A percentile compares a stretch with the other conserved stretches of the same genome.
These are phyloP conservation scores for Rhegmatorhina hoffmannsi DNA, from an alignment of 2,113 vertebrate species.

Conservation along the genomic window DNA sequence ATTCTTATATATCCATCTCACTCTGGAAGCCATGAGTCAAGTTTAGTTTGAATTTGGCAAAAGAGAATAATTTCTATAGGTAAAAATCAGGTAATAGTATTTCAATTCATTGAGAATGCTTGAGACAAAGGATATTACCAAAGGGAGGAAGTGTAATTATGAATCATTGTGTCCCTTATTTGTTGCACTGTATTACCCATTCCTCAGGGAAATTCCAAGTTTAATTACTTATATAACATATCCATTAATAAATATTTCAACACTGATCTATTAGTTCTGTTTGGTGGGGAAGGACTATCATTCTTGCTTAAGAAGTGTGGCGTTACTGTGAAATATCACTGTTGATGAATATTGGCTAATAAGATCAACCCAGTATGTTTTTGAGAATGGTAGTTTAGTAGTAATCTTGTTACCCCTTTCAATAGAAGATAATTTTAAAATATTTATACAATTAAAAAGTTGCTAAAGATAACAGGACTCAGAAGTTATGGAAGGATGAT, in stretches of 20 bases:
- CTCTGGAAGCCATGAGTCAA: neutral
- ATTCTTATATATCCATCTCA: neutral
- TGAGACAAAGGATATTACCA: neutral
- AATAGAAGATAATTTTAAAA: neutral
- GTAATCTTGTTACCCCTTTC: neutral
- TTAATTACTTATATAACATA: neutral
- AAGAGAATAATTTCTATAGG: neutral
- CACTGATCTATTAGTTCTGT: neutral
- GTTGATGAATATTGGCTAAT: neutral
- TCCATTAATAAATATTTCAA: neutral
- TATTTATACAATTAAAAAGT: neutral
- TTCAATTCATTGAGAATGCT: neutral
- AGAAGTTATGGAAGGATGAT: neutral
- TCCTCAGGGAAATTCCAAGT: neutral
- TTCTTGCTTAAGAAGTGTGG: neutral
- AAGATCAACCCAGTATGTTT: accelerated
- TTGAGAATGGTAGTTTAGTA: neutral
- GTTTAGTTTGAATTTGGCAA: neutral
- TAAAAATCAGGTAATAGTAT: neutral
- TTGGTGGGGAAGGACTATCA: neutral
- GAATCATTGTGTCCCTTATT: neutral
- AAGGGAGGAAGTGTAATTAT: neutral
- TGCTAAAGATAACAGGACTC: neutral
- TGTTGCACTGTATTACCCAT: neutral
- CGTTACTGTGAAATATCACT: neutral